Base-by-base conservation (phyloP, 1,140 invertebrate genomes). In the Varroa destructor region DNA sequence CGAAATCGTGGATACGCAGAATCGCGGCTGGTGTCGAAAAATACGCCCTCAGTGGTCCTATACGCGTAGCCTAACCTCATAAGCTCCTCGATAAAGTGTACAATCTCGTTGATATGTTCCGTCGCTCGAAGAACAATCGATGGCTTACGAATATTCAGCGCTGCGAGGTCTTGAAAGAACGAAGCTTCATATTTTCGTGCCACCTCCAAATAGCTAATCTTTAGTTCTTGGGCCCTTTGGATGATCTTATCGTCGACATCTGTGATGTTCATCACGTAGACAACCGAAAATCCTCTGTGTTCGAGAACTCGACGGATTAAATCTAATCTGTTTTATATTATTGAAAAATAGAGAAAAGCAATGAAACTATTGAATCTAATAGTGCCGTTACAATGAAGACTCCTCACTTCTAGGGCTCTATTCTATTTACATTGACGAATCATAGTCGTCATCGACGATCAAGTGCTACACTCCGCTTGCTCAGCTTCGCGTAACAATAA, bases 181-280 rank as follows among this genome's bases (percentile, higher is more conserved):
- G 92, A 89, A 43, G 83, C 79, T 80, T 92, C 89, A 80, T 88
- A 93, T 61, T 83, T 79, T 73, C 83, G 81, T 0, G 87, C 81
- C 5, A 94, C 73, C 42, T 83, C 42, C 43, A 6, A 10, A 70
- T 71, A 72, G 55, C 25, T 40, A 40, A 54, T 71, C 46, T 51
- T 73, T 75, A 82, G 81, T 72, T 85, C 81, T 1, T 82, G 81
- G 1, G 88, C 84, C 77, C 83, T 85, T 61, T 81, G 83, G 55
- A 98, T 94, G 73, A 97, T 95, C 83, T 96, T 97, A 79, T 96
- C 91, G 83, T 97, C 93, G 72, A 97, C 89, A 81, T 97, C 90
- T 0, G 93, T 97, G 36, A 97, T 86, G 73, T 92, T 90, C 89
- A 95, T 91, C 0, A 87, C 85, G 1, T 87, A 84, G 37, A 92